phyloP scores from a whole-genome alignment of 2,797 vertebrate species.

The Enteromius fasciolatus region DNA sequence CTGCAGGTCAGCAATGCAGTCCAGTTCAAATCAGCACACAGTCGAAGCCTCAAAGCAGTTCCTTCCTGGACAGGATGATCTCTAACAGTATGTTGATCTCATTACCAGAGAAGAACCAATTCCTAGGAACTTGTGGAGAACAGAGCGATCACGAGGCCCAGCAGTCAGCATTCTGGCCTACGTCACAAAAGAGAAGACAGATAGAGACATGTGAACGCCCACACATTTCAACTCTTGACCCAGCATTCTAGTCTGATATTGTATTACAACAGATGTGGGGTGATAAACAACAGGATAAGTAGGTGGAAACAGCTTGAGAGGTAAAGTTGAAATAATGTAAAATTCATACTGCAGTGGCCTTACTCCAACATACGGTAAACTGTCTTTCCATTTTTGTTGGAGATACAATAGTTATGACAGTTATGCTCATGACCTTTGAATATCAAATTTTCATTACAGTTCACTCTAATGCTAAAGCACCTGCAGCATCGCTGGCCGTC shows the following conservation, averaged over 20 bases:
- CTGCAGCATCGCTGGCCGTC: background rate
- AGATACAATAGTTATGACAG: slow-evolving; percentile 12
- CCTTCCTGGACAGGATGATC: background rate
- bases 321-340: slow-evolving; percentile 25
- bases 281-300: slow-evolving; percentile 26
- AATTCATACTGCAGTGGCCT: slow-evolving; percentile 4
- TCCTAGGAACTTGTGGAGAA: background rate
- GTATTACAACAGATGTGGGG: slow-evolving; percentile 15
- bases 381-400: slow-evolving; percentile 13
- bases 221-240: slow-evolving; percentile 36
- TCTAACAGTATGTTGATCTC: background rate
- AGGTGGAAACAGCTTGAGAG: slow-evolving; percentile 35
- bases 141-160: background rate
- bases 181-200: slow-evolving; percentile 2
- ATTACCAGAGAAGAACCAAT: slow-evolving; percentile 14
- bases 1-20: background rate
- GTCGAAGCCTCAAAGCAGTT: background rate
- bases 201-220: slow-evolving; percentile 25
- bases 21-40: background rate
- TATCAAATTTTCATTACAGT: slow-evolving; percentile 12
- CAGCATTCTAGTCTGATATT: slow-evolving; percentile 18
- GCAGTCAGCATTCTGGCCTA: background rate
- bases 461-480: background rate
- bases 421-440: slow-evolving; percentile 3
- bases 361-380: slow-evolving; percentile 2